phyloP scores from a whole-genome alignment of 1,140 invertebrate species.

The Pygmarrhopalites habei region DNA sequence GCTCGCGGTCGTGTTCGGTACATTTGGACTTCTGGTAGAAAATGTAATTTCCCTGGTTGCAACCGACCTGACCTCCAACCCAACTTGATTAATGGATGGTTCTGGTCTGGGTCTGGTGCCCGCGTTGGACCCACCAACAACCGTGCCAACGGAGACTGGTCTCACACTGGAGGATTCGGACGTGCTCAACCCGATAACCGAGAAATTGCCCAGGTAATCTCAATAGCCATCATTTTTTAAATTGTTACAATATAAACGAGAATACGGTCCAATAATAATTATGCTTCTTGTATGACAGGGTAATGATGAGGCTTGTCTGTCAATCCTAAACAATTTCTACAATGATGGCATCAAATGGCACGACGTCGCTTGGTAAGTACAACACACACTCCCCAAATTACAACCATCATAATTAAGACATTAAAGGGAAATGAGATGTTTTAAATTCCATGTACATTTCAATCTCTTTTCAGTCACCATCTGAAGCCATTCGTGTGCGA shows the following conservation, averaged over 20 bases:
- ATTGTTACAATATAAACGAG: too few relatives aligned
- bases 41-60: constrained; percentile 86
- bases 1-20: constrained; percentile 60
- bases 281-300: constrained; percentile 52
- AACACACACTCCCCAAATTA: too few relatives aligned
- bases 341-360: constrained; percentile 87
- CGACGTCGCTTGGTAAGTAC: constrained; percentile 46
- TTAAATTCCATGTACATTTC: too few relatives aligned
- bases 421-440: too few relatives aligned
- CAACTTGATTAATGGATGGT: constrained; percentile 82
- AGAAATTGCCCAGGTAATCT: constrained; percentile 69
- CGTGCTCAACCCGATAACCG: constrained; percentile 81
- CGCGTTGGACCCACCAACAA: constrained; percentile 81
- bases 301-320: constrained; percentile 81
- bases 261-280: too few relatives aligned
- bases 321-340: constrained; percentile 87
- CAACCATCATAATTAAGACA: too few relatives aligned
- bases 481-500: constrained; percentile 88
- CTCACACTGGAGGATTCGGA: constrained; percentile 69
- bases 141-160: constrained; percentile 77
- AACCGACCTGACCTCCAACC: constrained; percentile 75
- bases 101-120: constrained; percentile 83
- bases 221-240: neutral
- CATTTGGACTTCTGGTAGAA: constrained; percentile 84
- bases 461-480: too few relatives aligned